Evolutionary conservation across 2,888 invertebrate species (phyloP), one percentile per base, ranked within the genome.

Genomic region (Mesopsocus fuscifrons): DNA sequence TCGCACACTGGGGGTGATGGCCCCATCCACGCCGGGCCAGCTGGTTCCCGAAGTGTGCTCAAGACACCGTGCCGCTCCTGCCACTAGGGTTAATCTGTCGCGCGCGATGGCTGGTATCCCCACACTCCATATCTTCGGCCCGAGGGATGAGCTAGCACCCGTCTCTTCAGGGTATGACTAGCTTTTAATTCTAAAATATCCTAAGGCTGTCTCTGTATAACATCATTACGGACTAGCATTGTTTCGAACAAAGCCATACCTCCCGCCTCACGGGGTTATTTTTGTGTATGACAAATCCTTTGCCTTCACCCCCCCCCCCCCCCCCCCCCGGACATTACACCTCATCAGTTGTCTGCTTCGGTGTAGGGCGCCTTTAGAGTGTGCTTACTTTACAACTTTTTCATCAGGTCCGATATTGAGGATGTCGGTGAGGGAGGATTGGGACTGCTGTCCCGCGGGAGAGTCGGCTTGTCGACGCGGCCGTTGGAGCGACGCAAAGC

Each of bases 121-220:
- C 5, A 64, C 65, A 18, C 61, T 78, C 41, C 67, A 72, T 49
- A 59, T 85, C 23, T 77, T 81, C 54, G 83, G 82, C 8, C 61
- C 65, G 49, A 63, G 67, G 40, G 67, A 80, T 53, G 71, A 75
- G 48, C 63, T 88, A 42, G 77, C 82, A 49, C 80, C 76, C 57
- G 77, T 77, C 58, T 66, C 68, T 2, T 47, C 47, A 22, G 50
- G 47, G 52, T 53, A 42, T 46, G 47, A 20, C 11, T 16, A 3
- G n/a, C n/a, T n/a, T n/a, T n/a, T n/a, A n/a, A n/a, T n/a, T n/a
- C n/a, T n/a, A n/a, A n/a, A 17, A 13, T 30, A 16, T 33, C 26
- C 8, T 26, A 8, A 41, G 13, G 17, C n/a, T 35, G 18, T 13
- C n/a, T n/a, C n/a, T n/a, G n/a, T n/a, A n/a, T n/a, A n/a, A n/a